These are phyloP conservation scores for Spinibarbus caldwelli DNA, from an alignment of 2,797 vertebrate genomes.

Conservation along the genomic window DNA sequence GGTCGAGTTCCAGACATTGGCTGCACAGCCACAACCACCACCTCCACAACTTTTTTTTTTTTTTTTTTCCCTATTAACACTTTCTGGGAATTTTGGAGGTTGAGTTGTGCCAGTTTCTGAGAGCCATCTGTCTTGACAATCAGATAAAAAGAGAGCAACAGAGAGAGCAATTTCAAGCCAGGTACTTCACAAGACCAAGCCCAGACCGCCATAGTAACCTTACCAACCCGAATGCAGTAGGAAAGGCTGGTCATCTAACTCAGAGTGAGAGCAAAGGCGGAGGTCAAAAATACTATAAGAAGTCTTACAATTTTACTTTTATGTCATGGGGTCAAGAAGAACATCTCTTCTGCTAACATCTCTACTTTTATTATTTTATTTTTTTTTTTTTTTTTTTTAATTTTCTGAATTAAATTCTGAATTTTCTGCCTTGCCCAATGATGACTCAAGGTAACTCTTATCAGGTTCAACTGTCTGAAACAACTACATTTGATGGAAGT, in stretches of 20 bases:
- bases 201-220: background rate
- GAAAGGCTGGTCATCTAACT: background rate
- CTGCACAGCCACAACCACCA: background rate
- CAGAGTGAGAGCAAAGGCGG: background rate
- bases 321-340: background rate
- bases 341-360: background rate
- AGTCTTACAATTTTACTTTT: background rate
- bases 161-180: too few species aligned
- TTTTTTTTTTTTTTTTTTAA: too few species aligned
- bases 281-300: background rate
- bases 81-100: background rate
- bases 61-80: background rate
- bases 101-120: background rate
- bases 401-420: too few species aligned
- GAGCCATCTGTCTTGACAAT: background rate
- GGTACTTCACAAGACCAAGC: background rate
- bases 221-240: background rate
- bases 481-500: background rate
- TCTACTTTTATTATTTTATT: background rate
- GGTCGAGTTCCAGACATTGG: background rate
- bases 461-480: background rate
- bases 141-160: background rate
- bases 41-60: background rate
- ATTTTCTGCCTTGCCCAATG: background rate
- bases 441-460: background rate